These are phyloP conservation scores for Callyntrura sp. DNA, from an alignment of 2,888 invertebrate genomes.

Conservation along the genomic window DNA sequence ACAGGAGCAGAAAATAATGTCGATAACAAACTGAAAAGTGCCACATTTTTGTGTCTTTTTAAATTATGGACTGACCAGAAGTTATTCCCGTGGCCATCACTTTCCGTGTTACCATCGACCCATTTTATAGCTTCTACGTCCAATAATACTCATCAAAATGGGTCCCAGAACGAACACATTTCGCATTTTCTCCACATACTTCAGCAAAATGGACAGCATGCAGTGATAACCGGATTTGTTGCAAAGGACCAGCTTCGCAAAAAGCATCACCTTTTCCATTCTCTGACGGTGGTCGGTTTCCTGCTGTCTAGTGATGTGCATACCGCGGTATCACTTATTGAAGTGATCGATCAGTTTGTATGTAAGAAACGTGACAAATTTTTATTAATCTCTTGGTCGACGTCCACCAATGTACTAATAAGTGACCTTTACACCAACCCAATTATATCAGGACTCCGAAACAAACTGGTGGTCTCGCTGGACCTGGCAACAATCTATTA, in stretches of 20 bases:
- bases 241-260: background rate
- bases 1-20: background rate
- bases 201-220: background rate
- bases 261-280: background rate
- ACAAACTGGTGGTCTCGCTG: constrained; percentile 14
- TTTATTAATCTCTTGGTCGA: background rate
- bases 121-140: background rate
- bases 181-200: background rate
- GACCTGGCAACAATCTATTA: background rate
- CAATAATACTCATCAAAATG: background rate
- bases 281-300: background rate
- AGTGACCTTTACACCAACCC: background rate
- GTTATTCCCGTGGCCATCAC: background rate
- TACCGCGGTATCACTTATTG: background rate
- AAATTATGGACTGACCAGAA: constrained; percentile 20
- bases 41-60: background rate
- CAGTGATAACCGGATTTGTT: background rate
- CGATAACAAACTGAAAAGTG: background rate
- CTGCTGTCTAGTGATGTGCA: background rate
- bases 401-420: background rate
- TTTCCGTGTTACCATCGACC: background rate
- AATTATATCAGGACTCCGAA: background rate
- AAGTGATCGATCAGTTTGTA: background rate
- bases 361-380: constrained; percentile 26
- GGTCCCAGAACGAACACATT: background rate